A percentile compares a stretch with the other conserved stretches of the same genome.
Evolutionary conservation across 1,140 invertebrate species (phyloP).

Genomic region (Eupristina koningsbergeri): DNA sequence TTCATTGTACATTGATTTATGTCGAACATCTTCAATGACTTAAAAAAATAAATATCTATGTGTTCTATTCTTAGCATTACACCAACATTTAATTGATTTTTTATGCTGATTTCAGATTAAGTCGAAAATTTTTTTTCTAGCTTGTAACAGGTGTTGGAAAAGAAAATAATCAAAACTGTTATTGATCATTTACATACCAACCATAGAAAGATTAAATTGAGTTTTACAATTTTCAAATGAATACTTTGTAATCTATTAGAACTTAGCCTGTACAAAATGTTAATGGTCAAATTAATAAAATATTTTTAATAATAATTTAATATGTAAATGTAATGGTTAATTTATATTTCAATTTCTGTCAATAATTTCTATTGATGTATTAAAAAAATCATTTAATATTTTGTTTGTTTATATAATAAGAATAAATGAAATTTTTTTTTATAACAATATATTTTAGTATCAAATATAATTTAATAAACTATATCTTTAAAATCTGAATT

Average conservation of each 20-base stretch:
- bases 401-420: too few relatives aligned
- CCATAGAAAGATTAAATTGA: background rate
- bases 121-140: background rate
- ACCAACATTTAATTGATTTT: background rate
- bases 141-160: background rate
- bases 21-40: background rate
- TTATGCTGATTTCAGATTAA: slow-evolving; percentile 14
- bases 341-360: too few relatives aligned
- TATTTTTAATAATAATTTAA: too few relatives aligned
- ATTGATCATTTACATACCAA: slow-evolving; percentile 1
- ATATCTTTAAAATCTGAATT: too few relatives aligned
- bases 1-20: background rate
- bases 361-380: too few relatives aligned
- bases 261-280: background rate
- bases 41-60: background rate
- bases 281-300: background rate
- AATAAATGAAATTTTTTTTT: too few relatives aligned
- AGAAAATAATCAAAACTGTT: slow-evolving; percentile 15
- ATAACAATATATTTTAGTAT: too few relatives aligned
- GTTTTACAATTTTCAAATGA: background rate
- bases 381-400: too few relatives aligned
- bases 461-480: too few relatives aligned
- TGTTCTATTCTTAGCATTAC: background rate
- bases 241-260: background rate
- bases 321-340: too few relatives aligned